Percentiles rank a stretch among this genome's conserved stretches.
Conservation (phyloP, 2,888 invertebrate genomes). For the Thymelicus lineola region DNA sequence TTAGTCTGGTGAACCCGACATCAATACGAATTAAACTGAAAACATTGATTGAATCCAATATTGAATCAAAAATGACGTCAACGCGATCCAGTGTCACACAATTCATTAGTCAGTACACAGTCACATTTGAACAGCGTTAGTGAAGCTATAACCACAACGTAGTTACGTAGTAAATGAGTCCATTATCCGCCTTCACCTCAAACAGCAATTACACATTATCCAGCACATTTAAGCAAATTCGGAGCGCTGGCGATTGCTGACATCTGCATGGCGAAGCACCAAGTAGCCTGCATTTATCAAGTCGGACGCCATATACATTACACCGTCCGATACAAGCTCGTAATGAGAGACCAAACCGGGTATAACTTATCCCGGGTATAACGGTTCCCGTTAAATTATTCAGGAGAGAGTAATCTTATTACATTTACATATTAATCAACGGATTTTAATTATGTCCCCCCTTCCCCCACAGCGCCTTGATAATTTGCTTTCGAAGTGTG, state of each 20-base stretch:
- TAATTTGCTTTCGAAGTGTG: constrained; percentile 83
- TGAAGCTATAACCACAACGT: background rate
- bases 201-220: constrained; percentile 32
- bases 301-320: constrained; percentile 54
- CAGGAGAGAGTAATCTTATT: constrained; percentile 98
- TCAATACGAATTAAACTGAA: too few species aligned
- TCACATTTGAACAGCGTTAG: constrained; percentile 1
- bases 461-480: constrained; percentile 71
- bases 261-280: constrained; percentile 13
- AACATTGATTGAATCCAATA: background rate
- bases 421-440: constrained; percentile 99
- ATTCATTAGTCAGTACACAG: constrained; percentile 6
- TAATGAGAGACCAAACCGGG: constrained; percentile 76
- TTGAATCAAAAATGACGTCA: background rate
- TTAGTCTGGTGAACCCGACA: too few species aligned
- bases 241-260: constrained; percentile 21
- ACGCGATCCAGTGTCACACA: background rate
- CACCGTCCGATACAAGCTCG: constrained; percentile 62
- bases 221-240: constrained; percentile 31
- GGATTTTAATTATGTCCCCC: constrained; percentile 97
- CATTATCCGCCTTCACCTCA: constrained; percentile 27
- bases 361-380: constrained; percentile 78
- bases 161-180: constrained; percentile 9
- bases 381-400: constrained; percentile 87
- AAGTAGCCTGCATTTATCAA: constrained; percentile 63